Conservation (phyloP, 2,888 invertebrate genomes). For the Spialia ferax region DNA sequence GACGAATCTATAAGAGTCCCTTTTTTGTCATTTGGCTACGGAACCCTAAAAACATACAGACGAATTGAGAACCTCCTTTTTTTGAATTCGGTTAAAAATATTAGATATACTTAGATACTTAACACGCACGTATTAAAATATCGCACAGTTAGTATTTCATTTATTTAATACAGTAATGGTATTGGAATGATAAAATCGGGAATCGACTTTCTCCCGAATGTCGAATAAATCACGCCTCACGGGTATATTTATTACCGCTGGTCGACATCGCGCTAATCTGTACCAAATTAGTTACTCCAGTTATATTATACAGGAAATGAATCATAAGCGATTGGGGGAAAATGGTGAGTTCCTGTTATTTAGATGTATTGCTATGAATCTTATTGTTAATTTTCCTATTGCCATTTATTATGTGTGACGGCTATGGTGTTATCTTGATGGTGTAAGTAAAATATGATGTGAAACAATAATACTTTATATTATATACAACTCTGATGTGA, state of each 20-base stretch:
- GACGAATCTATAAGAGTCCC: too few species aligned
- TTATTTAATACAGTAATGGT: neutral
- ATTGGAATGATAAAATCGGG: conserved; percentile 12
- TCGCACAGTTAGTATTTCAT: neutral
- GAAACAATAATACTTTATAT: too few species aligned
- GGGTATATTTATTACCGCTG: conserved; percentile 1
- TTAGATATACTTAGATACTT: too few species aligned
- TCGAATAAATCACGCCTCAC: conserved; percentile 1
- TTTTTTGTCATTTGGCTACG: too few species aligned
- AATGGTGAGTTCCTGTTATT: neutral
- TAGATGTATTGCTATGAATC: neutral
- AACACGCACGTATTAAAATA: neutral
- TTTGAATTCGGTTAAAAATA: too few species aligned
- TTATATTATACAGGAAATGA: conserved; percentile 18
- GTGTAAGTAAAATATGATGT: too few species aligned
- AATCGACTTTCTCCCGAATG: neutral
- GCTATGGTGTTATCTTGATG: too few species aligned
- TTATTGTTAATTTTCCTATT: neutral
- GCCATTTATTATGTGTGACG: neutral
- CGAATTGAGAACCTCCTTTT: too few species aligned
- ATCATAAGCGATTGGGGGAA: conserved; percentile 10
- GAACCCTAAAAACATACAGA: too few species aligned
- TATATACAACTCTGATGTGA: too few species aligned
- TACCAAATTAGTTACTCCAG: conserved; percentile 23
- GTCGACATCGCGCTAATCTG: conserved; percentile 19